Evolutionary conservation across 2,888 invertebrate genomes (phyloP), one percentile per base, ranked within the genome.

Genomic region (Corythucha ciliata): DNA sequence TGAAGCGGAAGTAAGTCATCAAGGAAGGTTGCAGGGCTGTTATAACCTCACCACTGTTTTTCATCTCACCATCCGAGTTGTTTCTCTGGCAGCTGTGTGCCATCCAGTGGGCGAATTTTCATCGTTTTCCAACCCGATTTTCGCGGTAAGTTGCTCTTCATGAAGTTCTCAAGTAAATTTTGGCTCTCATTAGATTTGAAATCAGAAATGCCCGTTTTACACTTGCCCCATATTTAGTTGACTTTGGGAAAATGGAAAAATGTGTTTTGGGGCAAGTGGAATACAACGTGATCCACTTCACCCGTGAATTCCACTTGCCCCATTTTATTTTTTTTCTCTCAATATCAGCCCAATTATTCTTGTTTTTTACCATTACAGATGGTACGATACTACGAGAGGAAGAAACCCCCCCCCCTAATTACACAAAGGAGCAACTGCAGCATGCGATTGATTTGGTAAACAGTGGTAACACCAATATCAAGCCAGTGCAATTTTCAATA

Each of bases 401-500:
- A 57, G 50, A 53, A 50, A 10, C 39, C 33, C 10, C 27, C 21
- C n/a, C 25, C n/a, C n/a, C 29, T 14, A 14, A 12, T 10, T 57
- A 58, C 37, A 29, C 58, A 25, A 52, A 53, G 44, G 52, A 54
- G 52, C 39, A 16, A n/a, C 25, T 51, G 3, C n/a, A 46, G 27
- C 14, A 6, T 32, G 41, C 32, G n/a, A 29, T 14, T 55, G 54
- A 49, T 50, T 29, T 32, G 20, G 34, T 56, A 25, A 48, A 48
- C 40, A 53, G 50, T n/a, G 49, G 48, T 18, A 18, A 36, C 14
- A n/a, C 14, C 7, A 3, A 2, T 42, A 42, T 26, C 42, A 29
- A 18, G 58, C 57, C 12, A 27, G 32, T 36, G 51, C 54, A 53
- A 25, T 52, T 20, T 60, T 52, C 46, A 53, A 34, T n/a, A 60